Conservation (phyloP, 2,888 invertebrate genomes). For the Steinernema hermaphroditum region DNA sequence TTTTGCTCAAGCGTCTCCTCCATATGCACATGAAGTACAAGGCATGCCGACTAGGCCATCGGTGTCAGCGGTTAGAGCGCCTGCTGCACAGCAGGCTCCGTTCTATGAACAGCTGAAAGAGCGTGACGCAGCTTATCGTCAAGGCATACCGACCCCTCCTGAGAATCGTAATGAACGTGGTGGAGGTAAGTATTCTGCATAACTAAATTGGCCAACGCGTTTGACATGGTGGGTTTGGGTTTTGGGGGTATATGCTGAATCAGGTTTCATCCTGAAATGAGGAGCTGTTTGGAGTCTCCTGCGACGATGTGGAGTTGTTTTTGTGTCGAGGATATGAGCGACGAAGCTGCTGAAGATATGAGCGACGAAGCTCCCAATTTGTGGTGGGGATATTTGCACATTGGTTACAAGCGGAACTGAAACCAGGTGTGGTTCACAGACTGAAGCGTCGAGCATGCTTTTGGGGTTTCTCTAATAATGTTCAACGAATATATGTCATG, state of each 20-base stretch:
- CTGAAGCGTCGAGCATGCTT: slow-evolving; percentile 3
- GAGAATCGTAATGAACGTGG: background rate
- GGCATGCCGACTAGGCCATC: slow-evolving; percentile 12
- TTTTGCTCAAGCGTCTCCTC: background rate
- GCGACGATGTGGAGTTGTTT: too few relatives aligned
- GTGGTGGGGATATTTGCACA: too few relatives aligned
- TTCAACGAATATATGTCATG: too few relatives aligned
- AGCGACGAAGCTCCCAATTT: too few relatives aligned
- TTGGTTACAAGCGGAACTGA: background rate
- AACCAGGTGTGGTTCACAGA: background rate
- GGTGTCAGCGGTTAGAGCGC: background rate
- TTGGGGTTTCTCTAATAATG: too few relatives aligned
- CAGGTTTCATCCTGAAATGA: too few relatives aligned
- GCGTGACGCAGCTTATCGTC: background rate
- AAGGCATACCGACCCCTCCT: background rate
- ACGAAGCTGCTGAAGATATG: too few relatives aligned
- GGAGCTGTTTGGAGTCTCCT: too few relatives aligned
- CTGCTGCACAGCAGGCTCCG: slow-evolving; percentile 20
- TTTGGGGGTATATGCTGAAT: too few relatives aligned
- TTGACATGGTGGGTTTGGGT: too few relatives aligned
- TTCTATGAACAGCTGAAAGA: background rate
- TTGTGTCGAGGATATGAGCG: too few relatives aligned
- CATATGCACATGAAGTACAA: too few relatives aligned
- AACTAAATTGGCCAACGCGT: background rate
- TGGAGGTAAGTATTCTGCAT: slow-evolving; percentile 9